Evolutionary conservation across 2,113 vertebrate genomes (phyloP).

Genomic region (Paracyprichromis sp.): DNA sequence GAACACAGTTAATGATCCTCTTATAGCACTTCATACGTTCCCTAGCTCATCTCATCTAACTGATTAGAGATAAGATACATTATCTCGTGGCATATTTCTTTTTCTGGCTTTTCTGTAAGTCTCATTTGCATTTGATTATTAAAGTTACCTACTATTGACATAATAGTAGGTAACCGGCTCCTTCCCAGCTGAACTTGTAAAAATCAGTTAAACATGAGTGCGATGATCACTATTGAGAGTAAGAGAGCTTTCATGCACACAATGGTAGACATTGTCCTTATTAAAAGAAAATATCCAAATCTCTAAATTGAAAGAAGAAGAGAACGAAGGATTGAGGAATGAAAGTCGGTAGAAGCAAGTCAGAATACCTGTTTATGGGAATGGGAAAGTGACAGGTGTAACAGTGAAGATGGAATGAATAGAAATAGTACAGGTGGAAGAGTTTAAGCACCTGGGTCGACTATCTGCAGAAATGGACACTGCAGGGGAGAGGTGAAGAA

Average conservation of each 20-base stretch:
- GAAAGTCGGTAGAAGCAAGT: background rate
- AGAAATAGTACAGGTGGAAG: background rate
- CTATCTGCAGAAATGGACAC: background rate
- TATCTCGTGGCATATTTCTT: background rate
- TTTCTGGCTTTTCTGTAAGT: background rate
- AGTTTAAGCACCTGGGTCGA: background rate
- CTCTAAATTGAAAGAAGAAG: background rate
- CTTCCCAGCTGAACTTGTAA: background rate
- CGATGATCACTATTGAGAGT: background rate
- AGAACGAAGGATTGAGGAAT: background rate
- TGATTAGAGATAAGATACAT: background rate
- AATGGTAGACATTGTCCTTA: background rate
- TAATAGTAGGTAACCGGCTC: background rate
- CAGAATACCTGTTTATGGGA: background rate
- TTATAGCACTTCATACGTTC: background rate
- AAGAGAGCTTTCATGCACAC: background rate
- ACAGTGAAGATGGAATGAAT: background rate
- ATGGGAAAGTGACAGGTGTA: background rate
- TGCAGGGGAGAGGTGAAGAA: background rate
- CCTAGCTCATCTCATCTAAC: background rate
- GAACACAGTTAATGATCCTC: conserved; percentile 23
- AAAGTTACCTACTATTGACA: background rate
- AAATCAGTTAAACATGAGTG: background rate
- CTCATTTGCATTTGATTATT: background rate
- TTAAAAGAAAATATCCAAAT: background rate